A percentile compares a stretch with the other conserved stretches of the same genome.
Conservation (phyloP, 92 coral and sea anemone species). For the Galaxea fascicularis region DNA sequence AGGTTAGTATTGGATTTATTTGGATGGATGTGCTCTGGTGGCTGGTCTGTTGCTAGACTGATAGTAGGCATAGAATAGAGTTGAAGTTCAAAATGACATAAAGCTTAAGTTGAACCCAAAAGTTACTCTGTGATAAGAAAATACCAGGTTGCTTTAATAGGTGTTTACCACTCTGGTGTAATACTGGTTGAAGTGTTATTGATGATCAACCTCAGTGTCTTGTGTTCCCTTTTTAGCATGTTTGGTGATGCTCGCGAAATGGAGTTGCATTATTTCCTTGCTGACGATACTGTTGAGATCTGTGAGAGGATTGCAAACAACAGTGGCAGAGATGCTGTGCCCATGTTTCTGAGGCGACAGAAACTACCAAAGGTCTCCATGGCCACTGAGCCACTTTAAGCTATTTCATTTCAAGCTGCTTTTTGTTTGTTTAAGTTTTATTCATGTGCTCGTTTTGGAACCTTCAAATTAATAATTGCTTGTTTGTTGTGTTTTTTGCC, state of each 20-base stretch:
- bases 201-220: background rate
- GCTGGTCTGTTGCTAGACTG: too few species aligned
- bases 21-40: background rate
- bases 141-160: background rate
- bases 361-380: constrained; percentile 81
- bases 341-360: constrained; percentile 93
- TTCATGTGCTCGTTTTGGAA: background rate
- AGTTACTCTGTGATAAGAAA: too few species aligned
- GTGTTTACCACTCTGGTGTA: background rate
- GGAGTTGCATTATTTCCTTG: constrained; percentile 96
- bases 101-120: too few species aligned
- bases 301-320: constrained; percentile 90
- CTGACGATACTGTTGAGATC: constrained; percentile 96
- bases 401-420: too few species aligned
- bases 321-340: constrained; percentile 98
- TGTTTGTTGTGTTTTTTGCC: background rate
- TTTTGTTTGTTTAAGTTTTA: background rate
- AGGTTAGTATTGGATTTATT: constrained; percentile 26
- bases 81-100: too few species aligned
- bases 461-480: background rate
- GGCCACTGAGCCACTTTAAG: too few species aligned
- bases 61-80: too few species aligned
- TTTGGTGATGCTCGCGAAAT: constrained; percentile 96
- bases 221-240: constrained; percentile 60
- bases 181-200: background rate